Conservation (phyloP, 2,113 vertebrate genomes). For the Donacobius atricapilla region DNA sequence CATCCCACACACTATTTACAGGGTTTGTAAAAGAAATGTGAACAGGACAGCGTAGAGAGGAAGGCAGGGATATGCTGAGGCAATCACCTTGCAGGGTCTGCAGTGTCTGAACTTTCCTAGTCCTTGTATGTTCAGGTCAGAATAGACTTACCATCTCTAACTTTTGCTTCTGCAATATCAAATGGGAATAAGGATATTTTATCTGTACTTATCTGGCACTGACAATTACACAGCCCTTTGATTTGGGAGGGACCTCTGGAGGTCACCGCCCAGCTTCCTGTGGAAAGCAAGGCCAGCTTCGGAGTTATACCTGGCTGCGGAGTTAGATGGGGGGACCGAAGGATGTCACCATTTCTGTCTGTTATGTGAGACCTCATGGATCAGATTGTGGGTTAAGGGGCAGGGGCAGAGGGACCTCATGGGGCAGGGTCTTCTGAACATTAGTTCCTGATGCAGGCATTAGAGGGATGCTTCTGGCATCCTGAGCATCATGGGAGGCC, state of each 20-base stretch:
- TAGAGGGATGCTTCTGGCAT: not conserved
- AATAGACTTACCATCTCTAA: not conserved
- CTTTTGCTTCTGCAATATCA: not conserved
- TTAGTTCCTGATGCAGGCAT: not conserved
- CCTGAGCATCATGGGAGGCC: not conserved
- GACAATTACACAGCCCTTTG: not conserved
- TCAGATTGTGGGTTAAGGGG: not conserved
- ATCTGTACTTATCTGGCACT: not conserved
- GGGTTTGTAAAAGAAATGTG: not conserved
- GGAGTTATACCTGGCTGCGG: not conserved
- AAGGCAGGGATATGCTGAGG: not conserved
- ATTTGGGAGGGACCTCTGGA: not conserved
- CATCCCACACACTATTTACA: not conserved
- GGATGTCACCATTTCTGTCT: not conserved
- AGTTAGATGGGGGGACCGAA: not conserved
- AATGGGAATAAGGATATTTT: not conserved
- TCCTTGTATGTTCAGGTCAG: not conserved
- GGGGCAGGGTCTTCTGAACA: not conserved
- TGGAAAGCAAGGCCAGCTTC: not conserved
- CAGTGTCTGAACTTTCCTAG: not conserved
- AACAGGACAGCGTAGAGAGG: not conserved
- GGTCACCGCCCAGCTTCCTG: not conserved
- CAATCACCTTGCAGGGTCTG: not conserved
- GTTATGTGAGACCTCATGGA: not conserved
- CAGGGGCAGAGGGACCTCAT: fast-evolving